Conservation (phyloP, 2,797 vertebrate species). For the Sebastes hopkinsi region DNA sequence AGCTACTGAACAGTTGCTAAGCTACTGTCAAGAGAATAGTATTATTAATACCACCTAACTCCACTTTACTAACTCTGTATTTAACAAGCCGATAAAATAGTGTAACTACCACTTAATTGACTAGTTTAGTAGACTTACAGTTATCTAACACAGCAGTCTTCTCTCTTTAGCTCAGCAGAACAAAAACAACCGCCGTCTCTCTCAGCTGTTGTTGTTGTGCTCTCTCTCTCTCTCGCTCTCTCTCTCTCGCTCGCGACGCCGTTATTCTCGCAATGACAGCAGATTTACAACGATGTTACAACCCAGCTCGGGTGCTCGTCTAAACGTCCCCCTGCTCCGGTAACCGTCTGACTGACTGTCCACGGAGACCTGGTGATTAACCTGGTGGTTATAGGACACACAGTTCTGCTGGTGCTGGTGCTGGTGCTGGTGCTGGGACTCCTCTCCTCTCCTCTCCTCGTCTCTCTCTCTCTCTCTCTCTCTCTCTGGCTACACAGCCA, state of each 20-base stretch:
- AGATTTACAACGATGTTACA: constrained; percentile 55
- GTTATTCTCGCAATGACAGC: constrained; percentile 80
- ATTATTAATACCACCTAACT: constrained; percentile 45
- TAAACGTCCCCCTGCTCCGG: constrained; percentile 68
- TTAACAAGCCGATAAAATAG: constrained; percentile 53
- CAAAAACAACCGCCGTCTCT: constrained; percentile 82
- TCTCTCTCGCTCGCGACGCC: constrained; percentile 52
- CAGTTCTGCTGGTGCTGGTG: constrained; percentile 53
- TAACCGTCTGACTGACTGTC: constrained; percentile 60
- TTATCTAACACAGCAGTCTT: constrained; percentile 75
- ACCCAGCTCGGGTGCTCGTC: constrained; percentile 62
- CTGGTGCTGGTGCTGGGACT: constrained; percentile 29
- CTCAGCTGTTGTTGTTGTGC: constrained; percentile 75
- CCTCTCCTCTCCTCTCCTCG: constrained; percentile 57
- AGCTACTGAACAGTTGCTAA: constrained; percentile 62
- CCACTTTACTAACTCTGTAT: constrained; percentile 11
- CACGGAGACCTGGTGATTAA: constrained; percentile 57
- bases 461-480: constrained; percentile 23
- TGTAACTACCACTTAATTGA: constrained; percentile 26
- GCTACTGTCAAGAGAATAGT: constrained; percentile 69
- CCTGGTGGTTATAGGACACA: constrained; percentile 42
- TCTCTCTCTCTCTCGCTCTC: neutral
- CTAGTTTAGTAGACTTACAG: constrained; percentile 74
- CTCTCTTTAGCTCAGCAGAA: constrained; percentile 70
- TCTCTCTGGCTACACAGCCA: constrained; percentile 83